Evolutionary conservation across 2,113 vertebrate species (phyloP), one percentile per base, ranked within the genome.

Genomic region (Circaetus gallicus): DNA sequence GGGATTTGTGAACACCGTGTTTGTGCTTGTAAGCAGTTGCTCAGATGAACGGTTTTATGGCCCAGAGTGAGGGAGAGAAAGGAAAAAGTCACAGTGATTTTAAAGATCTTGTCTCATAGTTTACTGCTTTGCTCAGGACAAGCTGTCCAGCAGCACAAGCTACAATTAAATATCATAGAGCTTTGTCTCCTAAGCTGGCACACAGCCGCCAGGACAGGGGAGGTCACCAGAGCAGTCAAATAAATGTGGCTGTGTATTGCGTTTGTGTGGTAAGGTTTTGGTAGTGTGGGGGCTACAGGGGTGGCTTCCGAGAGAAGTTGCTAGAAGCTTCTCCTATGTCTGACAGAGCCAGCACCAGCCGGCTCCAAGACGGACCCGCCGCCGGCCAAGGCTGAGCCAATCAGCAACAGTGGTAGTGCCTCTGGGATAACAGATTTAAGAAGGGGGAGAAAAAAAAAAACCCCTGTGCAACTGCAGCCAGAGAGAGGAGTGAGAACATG

Each of bases 341-440:
- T 10, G 6, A 1, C 2, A 36, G 7, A 69, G 67, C 12, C 42
- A 31, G 10, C 20, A 31, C 16, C 79, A 66, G 62, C 19, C 2
- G 5, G 82, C 38, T 83, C 26, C 28, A 70, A n/a, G 72, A 28
- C 0, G 0, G 34, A 69, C 31, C 47, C 0, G 0, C 34, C 0
- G 0, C 50, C 10, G 40, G 32, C 36, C 50, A 82, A 65, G 43
- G 45, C 28, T 5, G 17, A 65, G 52, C 26, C 43, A 25, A 36
- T 26, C 40, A 40, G 13, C 0, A 0, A 50, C 1, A 7, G 58
- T 19, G 47, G 40, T 28, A 47, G 25, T 0, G 0, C n/a, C 31
- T 70, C 43, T 61, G 49, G 5, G 43, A 58, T 42, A 31, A 67
- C 19, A 8, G 17, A 50, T 19, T 55, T 38, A 49, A 80, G 28